Conservation (phyloP, 2,797 vertebrate species). For the Poecilia picta region DNA sequence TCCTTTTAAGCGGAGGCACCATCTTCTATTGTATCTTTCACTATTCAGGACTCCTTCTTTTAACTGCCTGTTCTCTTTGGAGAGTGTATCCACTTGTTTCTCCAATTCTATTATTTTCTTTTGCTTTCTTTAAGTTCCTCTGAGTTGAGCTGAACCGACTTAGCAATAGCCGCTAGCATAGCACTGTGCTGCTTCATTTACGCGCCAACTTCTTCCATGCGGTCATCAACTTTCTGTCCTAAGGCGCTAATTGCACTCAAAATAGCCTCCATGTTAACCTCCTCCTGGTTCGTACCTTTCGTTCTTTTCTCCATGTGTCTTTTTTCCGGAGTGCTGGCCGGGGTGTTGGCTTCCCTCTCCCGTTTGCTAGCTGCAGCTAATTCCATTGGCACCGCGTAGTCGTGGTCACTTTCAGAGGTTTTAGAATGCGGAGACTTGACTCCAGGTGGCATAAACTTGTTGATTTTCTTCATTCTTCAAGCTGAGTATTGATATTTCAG, state of each 20-base stretch:
- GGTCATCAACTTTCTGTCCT: neutral
- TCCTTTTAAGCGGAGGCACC: neutral
- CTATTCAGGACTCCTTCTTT: too few species aligned
- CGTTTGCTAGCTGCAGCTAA: too few species aligned
- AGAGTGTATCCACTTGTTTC: neutral
- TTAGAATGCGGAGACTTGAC: neutral
- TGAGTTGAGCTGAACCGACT: neutral
- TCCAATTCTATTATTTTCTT: neutral
- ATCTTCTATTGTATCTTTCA: slow-evolving; percentile 5
- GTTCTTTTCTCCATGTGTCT: neutral
- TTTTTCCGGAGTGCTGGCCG: too few species aligned
- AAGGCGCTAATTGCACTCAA: neutral
- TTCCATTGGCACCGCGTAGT: neutral
- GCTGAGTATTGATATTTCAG: neutral
- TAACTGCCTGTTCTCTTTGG: neutral
- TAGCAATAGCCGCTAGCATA: neutral
- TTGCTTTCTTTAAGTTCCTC: neutral
- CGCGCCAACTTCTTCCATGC: neutral
- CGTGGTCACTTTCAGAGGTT: neutral
- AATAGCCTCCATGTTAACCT: neutral
- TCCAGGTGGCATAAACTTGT: neutral
- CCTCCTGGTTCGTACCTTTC: neutral
- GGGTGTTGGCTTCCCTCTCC: too few species aligned
- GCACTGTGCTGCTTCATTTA: neutral
- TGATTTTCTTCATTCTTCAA: neutral